These are phyloP conservation scores for Phrixothrix hirtus DNA, from an alignment of 2,888 invertebrate species.

Conservation along the genomic window DNA sequence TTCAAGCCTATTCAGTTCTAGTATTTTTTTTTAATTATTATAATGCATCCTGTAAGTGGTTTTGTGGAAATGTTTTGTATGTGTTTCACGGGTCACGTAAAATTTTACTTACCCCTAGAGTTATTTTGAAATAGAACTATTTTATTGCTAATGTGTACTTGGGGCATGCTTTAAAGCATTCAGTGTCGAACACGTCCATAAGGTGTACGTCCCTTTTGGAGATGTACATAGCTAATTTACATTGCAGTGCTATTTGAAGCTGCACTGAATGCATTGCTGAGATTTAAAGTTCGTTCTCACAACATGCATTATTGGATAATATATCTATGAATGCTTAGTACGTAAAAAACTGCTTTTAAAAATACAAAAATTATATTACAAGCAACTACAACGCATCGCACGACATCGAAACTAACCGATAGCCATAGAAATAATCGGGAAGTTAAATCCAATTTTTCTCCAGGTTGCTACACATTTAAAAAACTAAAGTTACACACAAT, in stretches of 20 bases:
- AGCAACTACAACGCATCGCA: not conserved
- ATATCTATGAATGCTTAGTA: too few species aligned
- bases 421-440: constrained; percentile 24
- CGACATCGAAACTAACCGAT: constrained; percentile 17
- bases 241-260: not conserved
- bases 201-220: too few species aligned
- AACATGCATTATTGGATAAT: constrained; percentile 29
- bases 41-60: constrained; percentile 25
- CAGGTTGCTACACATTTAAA: constrained; percentile 20
- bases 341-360: not conserved
- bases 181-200: too few species aligned
- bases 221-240: too few species aligned
- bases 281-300: constrained; percentile 13
- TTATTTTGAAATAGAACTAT: constrained; percentile 1
- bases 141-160: not conserved
- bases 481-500: not conserved
- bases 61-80: constrained; percentile 7
- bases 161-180: too few species aligned
- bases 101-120: constrained; percentile 16
- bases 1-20: constrained; percentile 9
- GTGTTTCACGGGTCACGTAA: constrained; percentile 15
- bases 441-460: constrained; percentile 19
- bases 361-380: not conserved
- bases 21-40: constrained; percentile 7
- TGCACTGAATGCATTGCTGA: not conserved